Evolutionary conservation across 1,140 invertebrate genomes (phyloP), one percentile per base, ranked within the genome.

Genomic region (Danaus melanippus): DNA sequence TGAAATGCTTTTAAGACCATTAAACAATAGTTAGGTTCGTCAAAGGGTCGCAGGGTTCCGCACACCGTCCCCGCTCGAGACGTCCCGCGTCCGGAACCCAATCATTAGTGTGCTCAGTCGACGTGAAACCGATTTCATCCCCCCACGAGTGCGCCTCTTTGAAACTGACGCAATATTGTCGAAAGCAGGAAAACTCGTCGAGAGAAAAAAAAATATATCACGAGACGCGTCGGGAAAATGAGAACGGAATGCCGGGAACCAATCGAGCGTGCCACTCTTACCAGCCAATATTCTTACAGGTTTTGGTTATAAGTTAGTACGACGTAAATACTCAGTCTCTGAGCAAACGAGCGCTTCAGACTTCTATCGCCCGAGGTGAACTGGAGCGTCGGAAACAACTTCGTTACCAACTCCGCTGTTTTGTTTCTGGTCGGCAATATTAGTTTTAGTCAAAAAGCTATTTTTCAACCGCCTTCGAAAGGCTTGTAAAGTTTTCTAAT

Each of bases 361-460:
- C 70, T 53, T 46, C 61, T 64, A 68, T 62, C 70, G 76, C 76
- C 76, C 76, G 79, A 73, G 80, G 76, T 76, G 79, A 79, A 76
- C 74, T 71, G 71, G 54, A 55, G 17, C 66, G 67, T 56, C 58
- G 60, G 64, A 72, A 84, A 80, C 81, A 85, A 85, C 77, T 82
- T 82, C 74, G 79, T 79, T 83, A 81, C 77, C 21, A 80, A 78
- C 79, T 80, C 77, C 64, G 64, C 62, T 80, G 79, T 85, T 81
- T 83, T 82, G 80, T 84, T 83, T 80, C 74, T 74, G 66, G 55
- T 62, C 70, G 56, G 69, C 71, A 74, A 84, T 86, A 86, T 86
- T 86, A 84, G 83, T 86, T 86, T 83, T 79, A 78, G 81, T 78
- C 79, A 79, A 82, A 86, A 84, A 79, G 79, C 81, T 80, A 86